phyloP scores from a whole-genome alignment of 2,797 vertebrate genomes.

The Chrosomus eos region DNA sequence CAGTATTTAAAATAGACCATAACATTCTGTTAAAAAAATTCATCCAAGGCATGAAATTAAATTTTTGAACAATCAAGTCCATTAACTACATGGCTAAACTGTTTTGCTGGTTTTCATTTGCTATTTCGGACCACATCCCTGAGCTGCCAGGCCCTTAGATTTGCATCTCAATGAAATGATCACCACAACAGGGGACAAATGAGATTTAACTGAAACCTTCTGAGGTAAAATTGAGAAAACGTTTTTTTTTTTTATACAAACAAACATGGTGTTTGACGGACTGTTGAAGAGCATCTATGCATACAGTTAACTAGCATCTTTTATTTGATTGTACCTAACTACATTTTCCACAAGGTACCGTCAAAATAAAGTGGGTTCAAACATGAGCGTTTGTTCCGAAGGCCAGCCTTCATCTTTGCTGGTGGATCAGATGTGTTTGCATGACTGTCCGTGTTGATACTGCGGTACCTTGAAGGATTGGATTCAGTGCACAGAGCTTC shows the following conservation, averaged over 20 bases:
- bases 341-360: not conserved
- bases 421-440: not conserved
- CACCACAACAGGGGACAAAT: conserved; percentile 6
- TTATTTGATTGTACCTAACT: conserved; percentile 3
- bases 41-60: conserved; percentile 22
- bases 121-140: conserved; percentile 63
- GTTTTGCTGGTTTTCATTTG: conserved; percentile 18
- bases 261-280: not conserved
- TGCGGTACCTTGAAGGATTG: not conserved
- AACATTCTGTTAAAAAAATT: conserved; percentile 19
- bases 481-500: not conserved
- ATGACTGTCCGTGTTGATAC: not conserved
- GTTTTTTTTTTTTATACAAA: not conserved
- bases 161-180: conserved; percentile 28
- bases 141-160: conserved; percentile 74
- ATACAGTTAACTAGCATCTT: not conserved
- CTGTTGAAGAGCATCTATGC: not conserved
- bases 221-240: not conserved
- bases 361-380: conserved; percentile 1
- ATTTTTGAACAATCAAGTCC: conserved; percentile 18
- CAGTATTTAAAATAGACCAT: conserved; percentile 12
- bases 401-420: conserved; percentile 18
- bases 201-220: not conserved
- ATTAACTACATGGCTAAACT: not conserved
- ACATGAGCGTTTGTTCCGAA: not conserved